phyloP scores from a whole-genome alignment of 2,113 vertebrate genomes.

The Hippopotamus amphibius region DNA sequence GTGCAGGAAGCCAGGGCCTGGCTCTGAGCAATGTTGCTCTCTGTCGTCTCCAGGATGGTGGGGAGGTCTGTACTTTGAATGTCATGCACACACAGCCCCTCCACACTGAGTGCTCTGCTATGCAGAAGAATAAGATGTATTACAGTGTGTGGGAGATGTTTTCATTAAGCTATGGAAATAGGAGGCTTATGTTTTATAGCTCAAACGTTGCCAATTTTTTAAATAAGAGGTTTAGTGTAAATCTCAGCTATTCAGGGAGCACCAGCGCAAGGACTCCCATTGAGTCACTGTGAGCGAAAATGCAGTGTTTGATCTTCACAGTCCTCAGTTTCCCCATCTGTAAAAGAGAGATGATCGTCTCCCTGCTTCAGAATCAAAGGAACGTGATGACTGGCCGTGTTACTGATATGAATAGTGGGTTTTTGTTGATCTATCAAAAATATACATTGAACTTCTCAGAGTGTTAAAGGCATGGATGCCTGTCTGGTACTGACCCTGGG shows the following conservation, averaged over 20 bases:
- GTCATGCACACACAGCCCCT: slow-evolving; percentile 41
- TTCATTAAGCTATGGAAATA: slow-evolving; percentile 74
- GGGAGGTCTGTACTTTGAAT: slow-evolving; percentile 37
- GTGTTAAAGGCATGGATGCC: not conserved
- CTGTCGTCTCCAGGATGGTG: not conserved
- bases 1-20: slow-evolving; percentile 58
- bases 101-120: slow-evolving; percentile 43
- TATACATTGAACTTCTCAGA: not conserved
- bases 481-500: not conserved
- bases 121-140: slow-evolving; percentile 67
- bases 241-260: slow-evolving; percentile 52
- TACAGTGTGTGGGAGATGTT: slow-evolving; percentile 62
- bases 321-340: not conserved
- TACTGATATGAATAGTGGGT: not conserved
- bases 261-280: not conserved
- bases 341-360: not conserved
- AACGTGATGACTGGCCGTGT: not conserved
- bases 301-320: not conserved
- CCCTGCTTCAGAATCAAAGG: not conserved
- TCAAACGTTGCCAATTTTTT: slow-evolving; percentile 56
- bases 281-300: not conserved
- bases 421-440: not conserved
- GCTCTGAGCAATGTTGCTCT: slow-evolving; percentile 66
- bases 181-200: slow-evolving; percentile 68
- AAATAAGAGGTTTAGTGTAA: slow-evolving; percentile 55